Evolutionary conservation across 2,888 invertebrate species (phyloP).

Genomic region (Pristionchus arcanus): DNA sequence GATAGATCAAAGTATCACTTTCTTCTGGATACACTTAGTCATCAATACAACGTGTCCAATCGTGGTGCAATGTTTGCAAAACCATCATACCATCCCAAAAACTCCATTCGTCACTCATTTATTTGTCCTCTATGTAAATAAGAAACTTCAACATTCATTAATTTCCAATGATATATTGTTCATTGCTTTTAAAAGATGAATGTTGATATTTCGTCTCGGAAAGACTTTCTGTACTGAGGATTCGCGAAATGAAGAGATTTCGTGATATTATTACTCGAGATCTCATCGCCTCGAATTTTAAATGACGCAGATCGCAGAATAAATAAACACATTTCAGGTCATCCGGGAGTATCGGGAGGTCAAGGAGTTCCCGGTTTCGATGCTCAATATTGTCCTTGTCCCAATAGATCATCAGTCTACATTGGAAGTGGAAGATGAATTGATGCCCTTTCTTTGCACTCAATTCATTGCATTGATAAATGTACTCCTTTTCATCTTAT

Average conservation of each 20-base stretch:
- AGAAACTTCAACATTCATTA: too few species aligned
- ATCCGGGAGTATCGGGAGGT: neutral
- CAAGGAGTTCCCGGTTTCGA: conserved; percentile 17
- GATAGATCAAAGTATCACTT: neutral
- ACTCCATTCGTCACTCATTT: too few species aligned
- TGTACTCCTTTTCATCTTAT: neutral
- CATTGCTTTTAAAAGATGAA: too few species aligned
- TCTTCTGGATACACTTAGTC: neutral
- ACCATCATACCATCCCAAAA: neutral
- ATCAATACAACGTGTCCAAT: neutral
- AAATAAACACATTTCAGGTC: neutral
- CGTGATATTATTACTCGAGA: too few species aligned
- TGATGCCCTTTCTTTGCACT: neutral
- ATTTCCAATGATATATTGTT: too few species aligned
- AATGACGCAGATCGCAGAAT: too few species aligned
- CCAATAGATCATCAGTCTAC: conserved; percentile 1
- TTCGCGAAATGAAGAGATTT: too few species aligned
- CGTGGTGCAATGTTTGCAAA: neutral
- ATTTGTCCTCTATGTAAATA: too few species aligned
- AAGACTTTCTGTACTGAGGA: too few species aligned
- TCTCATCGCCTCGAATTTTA: too few species aligned
- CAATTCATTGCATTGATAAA: neutral
- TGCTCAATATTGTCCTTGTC: conserved; percentile 24
- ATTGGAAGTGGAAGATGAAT: neutral
- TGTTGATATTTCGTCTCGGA: too few species aligned